Evolutionary conservation across 2,113 vertebrate genomes (phyloP), one percentile per base, ranked within the genome.

Genomic region (Neolamprologus toae): DNA sequence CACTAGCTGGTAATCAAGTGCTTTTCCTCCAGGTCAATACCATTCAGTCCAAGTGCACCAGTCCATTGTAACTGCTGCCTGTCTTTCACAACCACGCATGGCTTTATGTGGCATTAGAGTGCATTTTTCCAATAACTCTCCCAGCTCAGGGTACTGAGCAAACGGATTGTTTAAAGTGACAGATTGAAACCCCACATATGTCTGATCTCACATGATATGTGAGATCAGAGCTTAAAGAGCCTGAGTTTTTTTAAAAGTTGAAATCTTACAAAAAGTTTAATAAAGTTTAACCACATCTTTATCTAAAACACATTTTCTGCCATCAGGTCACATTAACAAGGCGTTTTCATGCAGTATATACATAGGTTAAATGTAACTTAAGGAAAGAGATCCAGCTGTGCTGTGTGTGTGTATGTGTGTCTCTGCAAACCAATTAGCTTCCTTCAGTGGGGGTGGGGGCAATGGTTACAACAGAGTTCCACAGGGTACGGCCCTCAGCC

Each of bases 351-450:
- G 86, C 81, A 53, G 87, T 40, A 14, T 40, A 59, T 81, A 84
- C 85, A 90, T 90, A 93, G 94, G 94, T 95, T 93, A 92, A 49
- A 35, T 54, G 87, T 89, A 89, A 90, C 94, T 89, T 63, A 76
- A 82, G 94, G 92, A 83, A 66, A 78, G 83, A 76, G 51, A 76
- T n/a, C 93, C 93, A 87, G 88, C 92, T 93, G 94, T 82, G 92
- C 28, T 51, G 7, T 54, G 59, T 73, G 86, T 42, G 47, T 80
- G 59, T 45, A 19, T 57, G 63, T 81, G 54, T 37, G 17, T 68
- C 28, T 23, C 88, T 85, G 68, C 85, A 71, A 92, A 93, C 95
- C 96, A 97, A 97, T 97, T 95, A 96, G 90, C 93, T 91, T 91
- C 78, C 66, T 71, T 73, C 83, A 81, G 47, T 88, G 40, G 61